A percentile compares a stretch with the other conserved stretches of the same genome.
These are phyloP conservation scores for Leptinotarsa rubiginosa DNA, from an alignment of 2,888 invertebrate genomes.

Conservation along the genomic window DNA sequence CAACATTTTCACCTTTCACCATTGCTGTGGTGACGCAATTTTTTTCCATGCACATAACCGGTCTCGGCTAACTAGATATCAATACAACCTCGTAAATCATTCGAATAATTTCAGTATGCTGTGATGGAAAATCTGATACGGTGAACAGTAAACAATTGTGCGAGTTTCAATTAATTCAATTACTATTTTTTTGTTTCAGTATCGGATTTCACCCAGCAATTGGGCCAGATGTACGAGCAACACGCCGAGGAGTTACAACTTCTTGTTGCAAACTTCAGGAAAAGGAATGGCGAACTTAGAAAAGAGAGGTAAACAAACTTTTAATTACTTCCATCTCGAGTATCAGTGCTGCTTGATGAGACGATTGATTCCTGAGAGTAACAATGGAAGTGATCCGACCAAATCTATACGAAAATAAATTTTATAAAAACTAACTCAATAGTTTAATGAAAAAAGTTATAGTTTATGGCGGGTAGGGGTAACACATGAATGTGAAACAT, in stretches of 20 bases:
- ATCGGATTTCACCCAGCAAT: slow-evolving; percentile 90
- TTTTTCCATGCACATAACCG: no score
- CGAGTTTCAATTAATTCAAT: neutral
- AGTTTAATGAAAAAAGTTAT: no score
- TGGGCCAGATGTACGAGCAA: slow-evolving; percentile 89
- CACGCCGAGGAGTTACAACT: slow-evolving; percentile 89
- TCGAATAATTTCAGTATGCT: no score
- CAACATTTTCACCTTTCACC: no score
- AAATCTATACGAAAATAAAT: neutral
- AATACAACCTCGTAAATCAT: no score
- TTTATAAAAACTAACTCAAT: no score
- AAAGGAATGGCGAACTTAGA: slow-evolving; percentile 85
- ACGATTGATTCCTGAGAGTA: neutral
- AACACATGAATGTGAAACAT: no score
- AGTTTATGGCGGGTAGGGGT: no score
- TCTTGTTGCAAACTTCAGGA: slow-evolving; percentile 87
- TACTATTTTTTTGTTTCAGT: slow-evolving; percentile 72
- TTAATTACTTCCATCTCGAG: slow-evolving; percentile 19
- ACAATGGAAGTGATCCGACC: neutral
- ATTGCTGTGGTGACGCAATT: no score
- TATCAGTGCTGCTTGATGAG: neutral
- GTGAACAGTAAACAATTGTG: neutral
- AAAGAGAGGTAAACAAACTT: slow-evolving; percentile 79
- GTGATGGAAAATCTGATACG: no score
- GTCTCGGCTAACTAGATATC: no score